Evolutionary conservation across 2,797 vertebrate species (phyloP).

Genomic region (Morelia viridis): DNA sequence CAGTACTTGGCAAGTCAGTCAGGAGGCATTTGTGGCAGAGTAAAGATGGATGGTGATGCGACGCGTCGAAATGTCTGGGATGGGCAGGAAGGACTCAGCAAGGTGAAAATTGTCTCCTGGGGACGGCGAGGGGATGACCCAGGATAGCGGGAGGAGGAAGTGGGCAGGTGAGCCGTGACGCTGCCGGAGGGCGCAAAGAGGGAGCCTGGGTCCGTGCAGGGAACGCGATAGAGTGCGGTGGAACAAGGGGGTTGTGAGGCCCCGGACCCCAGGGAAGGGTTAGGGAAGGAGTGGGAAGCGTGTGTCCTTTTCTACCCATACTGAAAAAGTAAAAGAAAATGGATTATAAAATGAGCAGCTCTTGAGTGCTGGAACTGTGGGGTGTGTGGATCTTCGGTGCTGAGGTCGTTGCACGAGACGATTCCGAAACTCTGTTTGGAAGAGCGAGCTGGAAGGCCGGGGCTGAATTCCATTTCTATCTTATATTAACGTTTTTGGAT

Average conservation of each 20-base stretch:
- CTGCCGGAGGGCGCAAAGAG: not conserved
- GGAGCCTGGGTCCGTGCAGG: not conserved
- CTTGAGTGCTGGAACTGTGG: not conserved
- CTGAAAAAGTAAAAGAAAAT: not conserved
- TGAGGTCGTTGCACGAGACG: not conserved
- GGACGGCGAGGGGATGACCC: not conserved
- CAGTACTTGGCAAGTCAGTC: not conserved
- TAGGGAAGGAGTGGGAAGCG: not conserved
- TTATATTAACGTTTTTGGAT: not conserved
- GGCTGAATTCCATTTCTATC: not conserved
- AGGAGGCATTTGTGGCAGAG: not conserved
- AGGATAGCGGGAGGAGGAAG: not conserved
- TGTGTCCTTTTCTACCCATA: not conserved
- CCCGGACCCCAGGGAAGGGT: not conserved
- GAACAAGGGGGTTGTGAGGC: not conserved
- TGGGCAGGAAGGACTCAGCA: too few relatives aligned
- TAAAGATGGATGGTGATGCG: not conserved
- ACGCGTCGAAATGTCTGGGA: not conserved
- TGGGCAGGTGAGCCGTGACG: not conserved
- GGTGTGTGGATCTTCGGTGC: not conserved
- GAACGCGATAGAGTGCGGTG: not conserved
- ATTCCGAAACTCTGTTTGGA: too few relatives aligned
- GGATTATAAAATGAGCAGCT: not conserved
- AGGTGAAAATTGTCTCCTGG: not conserved
- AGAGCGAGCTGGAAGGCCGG: not conserved